Conservation (phyloP, 2,113 vertebrate genomes). For the Equus quagga region DNA sequence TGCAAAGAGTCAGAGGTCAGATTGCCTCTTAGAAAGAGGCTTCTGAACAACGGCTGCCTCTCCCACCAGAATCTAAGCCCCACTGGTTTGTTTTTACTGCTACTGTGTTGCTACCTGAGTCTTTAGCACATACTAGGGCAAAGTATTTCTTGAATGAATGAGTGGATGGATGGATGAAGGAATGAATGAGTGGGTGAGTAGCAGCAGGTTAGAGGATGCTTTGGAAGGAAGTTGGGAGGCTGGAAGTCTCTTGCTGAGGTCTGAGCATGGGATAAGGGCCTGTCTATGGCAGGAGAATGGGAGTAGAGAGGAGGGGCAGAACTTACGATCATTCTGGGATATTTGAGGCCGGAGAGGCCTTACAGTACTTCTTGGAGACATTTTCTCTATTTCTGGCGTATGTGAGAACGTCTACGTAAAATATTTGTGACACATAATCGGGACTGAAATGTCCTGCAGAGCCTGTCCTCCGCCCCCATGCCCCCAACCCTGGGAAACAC, state of each 20-base stretch:
- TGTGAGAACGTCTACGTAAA: not conserved
- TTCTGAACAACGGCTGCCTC: not conserved
- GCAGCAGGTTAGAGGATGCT: not conserved
- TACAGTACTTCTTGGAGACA: not conserved
- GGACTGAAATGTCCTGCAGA: slow-evolving; percentile 46
- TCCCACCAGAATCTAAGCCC: not conserved
- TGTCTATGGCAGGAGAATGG: rapidly evolving
- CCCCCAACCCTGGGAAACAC: not conserved
- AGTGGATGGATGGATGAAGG: not conserved
- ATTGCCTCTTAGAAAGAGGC: not conserved
- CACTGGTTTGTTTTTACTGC: not conserved
- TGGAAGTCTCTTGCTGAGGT: not conserved
- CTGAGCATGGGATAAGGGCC: too few relatives aligned
- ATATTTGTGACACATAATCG: not conserved
- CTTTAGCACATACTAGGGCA: not conserved
- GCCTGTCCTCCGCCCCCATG: not conserved
- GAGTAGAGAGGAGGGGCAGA: rapidly evolving
- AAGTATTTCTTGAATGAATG: not conserved
- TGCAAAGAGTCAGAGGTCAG: not conserved
- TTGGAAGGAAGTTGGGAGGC: not conserved
- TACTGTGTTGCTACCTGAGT: not conserved
- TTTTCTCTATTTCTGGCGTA: not conserved
- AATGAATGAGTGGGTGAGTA: not conserved
- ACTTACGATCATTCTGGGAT: not conserved
- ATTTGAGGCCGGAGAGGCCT: not conserved